phyloP scores from a whole-genome alignment of 2,888 invertebrate genomes.

The Xestia sexstrigata region DNA sequence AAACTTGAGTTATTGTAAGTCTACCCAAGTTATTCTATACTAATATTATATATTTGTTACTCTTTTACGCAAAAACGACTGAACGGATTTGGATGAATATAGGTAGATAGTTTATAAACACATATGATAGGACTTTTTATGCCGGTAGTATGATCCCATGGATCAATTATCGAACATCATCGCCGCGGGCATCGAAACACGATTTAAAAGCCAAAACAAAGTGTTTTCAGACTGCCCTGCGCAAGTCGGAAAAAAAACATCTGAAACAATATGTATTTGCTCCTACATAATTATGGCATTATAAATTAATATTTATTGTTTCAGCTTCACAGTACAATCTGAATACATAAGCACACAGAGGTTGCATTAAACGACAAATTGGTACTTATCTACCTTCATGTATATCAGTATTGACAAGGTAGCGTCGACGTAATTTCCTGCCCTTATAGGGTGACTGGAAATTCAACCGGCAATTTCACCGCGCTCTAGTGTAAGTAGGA shows the following conservation, averaged over 20 bases:
- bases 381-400: no score
- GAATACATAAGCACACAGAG: slow-evolving; percentile 3
- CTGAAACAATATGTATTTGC: neutral
- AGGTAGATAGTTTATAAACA: no score
- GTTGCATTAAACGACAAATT: slow-evolving; percentile 2
- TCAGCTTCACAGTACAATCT: slow-evolving; percentile 2
- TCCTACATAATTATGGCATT: neutral
- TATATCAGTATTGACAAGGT: neutral
- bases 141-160: no score
- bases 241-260: neutral
- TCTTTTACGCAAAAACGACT: no score
- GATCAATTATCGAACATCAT: no score
- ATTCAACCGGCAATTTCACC: neutral
- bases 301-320: slow-evolving; percentile 19
- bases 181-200: no score
- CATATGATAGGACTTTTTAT: no score
- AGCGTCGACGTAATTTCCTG: neutral
- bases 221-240: neutral
- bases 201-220: neutral
- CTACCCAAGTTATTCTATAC: no score
- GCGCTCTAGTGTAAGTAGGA: neutral
- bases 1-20: neutral
- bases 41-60: no score
- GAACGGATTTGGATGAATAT: no score
- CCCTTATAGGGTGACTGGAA: neutral